Base-by-base conservation (phyloP, 2,888 invertebrate genomes). In the Argyresthia goedartella region DNA sequence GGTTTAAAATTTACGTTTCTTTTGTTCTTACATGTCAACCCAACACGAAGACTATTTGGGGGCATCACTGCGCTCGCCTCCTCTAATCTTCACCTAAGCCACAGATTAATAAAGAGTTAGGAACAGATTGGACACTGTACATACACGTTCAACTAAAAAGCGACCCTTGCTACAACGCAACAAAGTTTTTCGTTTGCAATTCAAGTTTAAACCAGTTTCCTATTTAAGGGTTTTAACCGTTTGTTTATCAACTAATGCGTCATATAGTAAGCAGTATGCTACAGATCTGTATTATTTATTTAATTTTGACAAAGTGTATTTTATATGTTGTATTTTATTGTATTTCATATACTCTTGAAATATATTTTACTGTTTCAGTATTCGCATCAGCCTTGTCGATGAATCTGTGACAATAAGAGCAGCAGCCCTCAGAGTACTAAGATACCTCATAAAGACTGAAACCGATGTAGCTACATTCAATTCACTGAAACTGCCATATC, bases 341-440 rank as follows among this genome's bases (percentile, higher is more conserved):
- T 39, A 39, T 39, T 6, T 11, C 2, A 39, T 36, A 39, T 11
- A 39, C n/a, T n/a, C n/a, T 39, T 33, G n/a, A 25, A 16, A n/a
- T n/a, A 33, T 46, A 10, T 25, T 33, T 46, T 49, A 52, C 49
- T 49, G 57, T 77, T 74, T 54, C 72, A 98, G 98, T 78, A 89
- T 98, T 68, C 92, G 96, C 62, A 89, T 95, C 55, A 91, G 94
- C 53, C 88, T 97, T 60, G 89, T 96, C 52, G 93, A 96, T 76
- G 94, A 96, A 61, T 93, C 95, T 57, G 94, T 95, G 63, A 95
- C 96, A 75, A 92, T 98, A 54, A 90, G 98, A 67, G 95, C 97
- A 58, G 96, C 95, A 52, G 93, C 95, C 42, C 86, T 98, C 57
- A 90, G 98, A 66, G 94, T 95, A 51, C 89, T 97, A 56, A 90